Conservation (phyloP, 2,888 invertebrate genomes). For the Agriopis marginaria region DNA sequence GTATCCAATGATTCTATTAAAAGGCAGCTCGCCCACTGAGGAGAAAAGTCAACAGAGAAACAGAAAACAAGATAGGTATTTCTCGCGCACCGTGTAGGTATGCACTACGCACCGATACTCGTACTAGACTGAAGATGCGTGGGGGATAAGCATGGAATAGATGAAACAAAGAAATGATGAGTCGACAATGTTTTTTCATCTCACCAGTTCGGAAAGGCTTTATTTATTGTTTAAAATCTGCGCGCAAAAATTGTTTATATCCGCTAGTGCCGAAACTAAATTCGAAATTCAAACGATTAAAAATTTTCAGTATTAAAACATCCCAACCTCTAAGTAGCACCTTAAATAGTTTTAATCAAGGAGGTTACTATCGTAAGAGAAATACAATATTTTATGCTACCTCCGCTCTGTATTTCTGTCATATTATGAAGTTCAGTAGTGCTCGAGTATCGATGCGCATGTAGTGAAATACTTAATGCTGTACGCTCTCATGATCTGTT, state of each 20-base stretch:
- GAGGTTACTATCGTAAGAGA: too few species aligned
- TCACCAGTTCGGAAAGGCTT: too few species aligned
- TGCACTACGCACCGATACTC: background rate
- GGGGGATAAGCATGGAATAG: background rate
- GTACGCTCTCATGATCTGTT: background rate
- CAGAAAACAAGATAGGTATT: background rate
- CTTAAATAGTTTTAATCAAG: too few species aligned
- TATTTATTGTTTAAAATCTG: too few species aligned
- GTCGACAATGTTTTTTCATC: background rate
- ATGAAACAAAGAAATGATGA: background rate
- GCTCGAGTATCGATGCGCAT: background rate
- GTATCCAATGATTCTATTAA: conserved; percentile 60
- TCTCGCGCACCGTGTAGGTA: background rate
- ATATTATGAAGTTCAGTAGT: background rate
- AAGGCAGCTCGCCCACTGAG: conserved; percentile 9
- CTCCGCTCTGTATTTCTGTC: background rate
- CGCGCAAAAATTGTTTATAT: too few species aligned
- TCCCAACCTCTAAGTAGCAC: too few species aligned
- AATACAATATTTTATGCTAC: too few species aligned
- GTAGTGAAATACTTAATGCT: background rate
- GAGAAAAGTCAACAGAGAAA: background rate
- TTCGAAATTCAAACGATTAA: too few species aligned
- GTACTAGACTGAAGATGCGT: background rate
- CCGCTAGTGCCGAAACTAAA: too few species aligned
- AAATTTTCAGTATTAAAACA: too few species aligned